Conservation (phyloP, 2,888 invertebrate genomes). For the Boloria selene region DNA sequence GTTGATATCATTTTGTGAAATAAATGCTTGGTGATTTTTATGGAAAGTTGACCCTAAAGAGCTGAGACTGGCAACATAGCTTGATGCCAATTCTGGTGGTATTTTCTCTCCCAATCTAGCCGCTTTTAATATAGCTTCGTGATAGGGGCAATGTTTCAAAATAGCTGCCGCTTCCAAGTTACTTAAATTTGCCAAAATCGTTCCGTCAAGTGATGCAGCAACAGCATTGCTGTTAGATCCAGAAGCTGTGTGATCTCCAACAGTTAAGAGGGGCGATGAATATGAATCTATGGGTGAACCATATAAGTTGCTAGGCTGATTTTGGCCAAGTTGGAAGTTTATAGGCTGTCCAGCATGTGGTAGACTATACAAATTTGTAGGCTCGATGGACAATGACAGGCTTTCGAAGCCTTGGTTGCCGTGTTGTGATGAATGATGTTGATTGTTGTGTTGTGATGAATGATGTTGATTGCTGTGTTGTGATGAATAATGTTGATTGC, state of each 20-base stretch:
- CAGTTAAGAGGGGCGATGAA: conserved; percentile 72
- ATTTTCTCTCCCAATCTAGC: conserved; percentile 69
- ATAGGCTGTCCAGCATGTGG: conserved; percentile 74
- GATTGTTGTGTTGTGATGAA: no score
- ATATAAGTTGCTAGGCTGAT: conserved; percentile 60
- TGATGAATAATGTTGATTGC: conserved; percentile 22
- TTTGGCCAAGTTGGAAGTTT: conserved; percentile 66
- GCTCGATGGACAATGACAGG: conserved; percentile 73
- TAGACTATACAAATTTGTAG: conserved; percentile 77
- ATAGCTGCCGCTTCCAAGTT: conserved; percentile 74
- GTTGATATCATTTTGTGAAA: conserved; percentile 57
- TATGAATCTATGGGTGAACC: conserved; percentile 80
- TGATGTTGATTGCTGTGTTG: no score
- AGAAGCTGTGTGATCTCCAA: conserved; percentile 77
- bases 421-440: conserved; percentile 49
- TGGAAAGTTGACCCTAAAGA: conserved; percentile 77
- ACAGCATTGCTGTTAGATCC: conserved; percentile 66
- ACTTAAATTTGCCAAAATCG: conserved; percentile 63
- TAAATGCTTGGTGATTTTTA: conserved; percentile 63
- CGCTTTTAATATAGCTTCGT: conserved; percentile 76
- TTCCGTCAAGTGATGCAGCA: conserved; percentile 70
- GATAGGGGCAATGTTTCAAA: conserved; percentile 77
- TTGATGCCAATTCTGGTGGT: conserved; percentile 75
- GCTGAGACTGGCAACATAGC: conserved; percentile 79
- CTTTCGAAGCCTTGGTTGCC: conserved; percentile 46